These are phyloP conservation scores for Acleris holmiana DNA, from an alignment of 2,888 invertebrate species.

Conservation along the genomic window DNA sequence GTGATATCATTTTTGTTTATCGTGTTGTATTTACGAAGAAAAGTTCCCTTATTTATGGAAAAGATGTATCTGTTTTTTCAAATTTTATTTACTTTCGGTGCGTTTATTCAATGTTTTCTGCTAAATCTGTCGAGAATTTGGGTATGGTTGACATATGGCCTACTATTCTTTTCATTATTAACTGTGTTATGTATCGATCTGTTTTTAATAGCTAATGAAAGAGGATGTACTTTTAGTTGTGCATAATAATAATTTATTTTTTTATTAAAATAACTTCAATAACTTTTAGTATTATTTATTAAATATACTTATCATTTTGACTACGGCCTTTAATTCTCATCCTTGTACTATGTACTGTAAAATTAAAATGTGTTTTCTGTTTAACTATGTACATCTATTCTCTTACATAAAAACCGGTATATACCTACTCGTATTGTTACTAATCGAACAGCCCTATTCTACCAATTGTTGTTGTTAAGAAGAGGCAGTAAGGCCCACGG, in stretches of 20 bases:
- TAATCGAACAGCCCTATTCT: too few species aligned
- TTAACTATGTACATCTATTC: too few species aligned
- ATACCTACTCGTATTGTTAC: too few species aligned
- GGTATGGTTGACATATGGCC: conserved; percentile 75
- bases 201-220: conserved; percentile 76
- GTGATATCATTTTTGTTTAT: conserved; percentile 73
- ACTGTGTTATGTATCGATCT: conserved; percentile 69
- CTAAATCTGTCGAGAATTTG: conserved; percentile 70
- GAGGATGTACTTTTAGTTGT: conserved; percentile 79
- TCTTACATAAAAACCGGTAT: too few species aligned
- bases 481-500: too few species aligned
- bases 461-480: too few species aligned
- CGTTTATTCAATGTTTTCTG: conserved; percentile 76
- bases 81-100: conserved; percentile 78
- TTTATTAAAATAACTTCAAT: conserved; percentile 4
- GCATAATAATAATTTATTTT: conserved; percentile 52
- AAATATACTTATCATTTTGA: conserved; percentile 6
- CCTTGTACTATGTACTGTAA: not conserved
- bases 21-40: conserved; percentile 70
- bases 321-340: not conserved
- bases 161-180: conserved; percentile 71
- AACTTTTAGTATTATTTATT: conserved; percentile 8
- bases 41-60: conserved; percentile 77
- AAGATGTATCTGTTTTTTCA: conserved; percentile 81
- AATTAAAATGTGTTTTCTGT: not conserved